Base-by-base conservation (phyloP, 2,113 vertebrate genomes). In the Elanoides forficatus region DNA sequence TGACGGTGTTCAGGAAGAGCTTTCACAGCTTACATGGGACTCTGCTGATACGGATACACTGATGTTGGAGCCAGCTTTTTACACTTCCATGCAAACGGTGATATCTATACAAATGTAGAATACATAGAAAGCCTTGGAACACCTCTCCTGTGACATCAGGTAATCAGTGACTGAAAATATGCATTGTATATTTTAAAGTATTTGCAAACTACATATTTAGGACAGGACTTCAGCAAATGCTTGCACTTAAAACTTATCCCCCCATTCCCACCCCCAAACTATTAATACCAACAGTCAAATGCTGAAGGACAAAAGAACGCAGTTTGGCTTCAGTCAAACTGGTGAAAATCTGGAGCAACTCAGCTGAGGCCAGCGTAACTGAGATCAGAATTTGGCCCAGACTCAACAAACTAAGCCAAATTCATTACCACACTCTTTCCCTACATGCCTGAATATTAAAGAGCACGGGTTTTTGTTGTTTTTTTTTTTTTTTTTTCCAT, bases 381-480 rank as follows among this genome's bases (percentile, higher is more conserved):
- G 97, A 97, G 95, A 96, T 97, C 94, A 97, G 92, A 85, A 80
- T 83, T 92, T 95, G 97, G 97, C 96, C 72, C 50, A 36, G 65
- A 15, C 58, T 96, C 97, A 97, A 96, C 55, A 95, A 91, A 86
- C 60, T 6, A 40, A 7, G 97, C 97, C 98, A 98, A 94, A 96
- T 94, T 97, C 94, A 97, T 97, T 95, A 97, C 94, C 97, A 95
- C 93, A 97, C 94, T 97, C 94, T 97, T 97, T 96, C 80, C 96
- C 94, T 98, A 80, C 96, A 95, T 95, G 97, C 94, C 97, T 95
- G 92, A 95, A 97, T 98, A 96, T 96, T 97, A 98, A 97, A 97
- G 90, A 97, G 97, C 85, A 86, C 62, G 70, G 90, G 93, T 94
- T 89, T 63, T 73, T 63, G 65, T 38, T 45, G 27, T 63, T n/a